Percentiles rank a stretch among this genome's conserved stretches.
Evolutionary conservation across 2,113 vertebrate genomes (phyloP).

Genomic region (Charadrius vociferus): DNA sequence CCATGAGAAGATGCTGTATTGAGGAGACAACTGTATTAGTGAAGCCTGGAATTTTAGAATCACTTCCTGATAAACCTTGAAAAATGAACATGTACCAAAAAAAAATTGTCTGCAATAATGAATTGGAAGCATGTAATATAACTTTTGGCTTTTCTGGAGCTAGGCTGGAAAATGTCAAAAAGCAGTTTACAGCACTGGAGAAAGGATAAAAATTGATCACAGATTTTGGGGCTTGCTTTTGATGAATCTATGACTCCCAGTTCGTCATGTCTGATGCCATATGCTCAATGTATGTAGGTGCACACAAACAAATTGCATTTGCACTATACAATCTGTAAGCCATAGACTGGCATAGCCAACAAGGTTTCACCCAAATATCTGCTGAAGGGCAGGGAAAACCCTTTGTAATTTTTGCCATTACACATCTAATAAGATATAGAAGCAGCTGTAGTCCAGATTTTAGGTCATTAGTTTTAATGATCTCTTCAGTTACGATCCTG

Average conservation of each 20-base stretch:
- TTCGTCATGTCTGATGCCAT: neutral
- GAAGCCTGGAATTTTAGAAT: neutral
- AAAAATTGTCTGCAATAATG: neutral
- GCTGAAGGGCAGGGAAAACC: neutral
- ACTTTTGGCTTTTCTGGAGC: neutral
- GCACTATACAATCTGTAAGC: neutral
- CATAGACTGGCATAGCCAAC: neutral
- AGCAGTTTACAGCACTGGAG: neutral
- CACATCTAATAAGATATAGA: neutral
- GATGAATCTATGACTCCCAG: neutral
- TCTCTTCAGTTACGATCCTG: neutral
- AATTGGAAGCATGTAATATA: neutral
- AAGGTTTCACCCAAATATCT: neutral
- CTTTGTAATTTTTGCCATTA: neutral
- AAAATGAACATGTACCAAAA: neutral
- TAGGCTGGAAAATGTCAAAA: neutral
- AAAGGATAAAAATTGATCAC: neutral
- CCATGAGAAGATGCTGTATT: neutral
- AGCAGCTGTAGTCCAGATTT: neutral
- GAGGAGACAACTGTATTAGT: neutral
- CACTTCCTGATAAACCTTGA: neutral
- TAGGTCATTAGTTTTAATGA: neutral
- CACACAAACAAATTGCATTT: neutral
- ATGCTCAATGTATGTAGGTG: neutral
- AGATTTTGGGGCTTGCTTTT: neutral